Percentiles rank a stretch among this genome's conserved stretches.
These are phyloP conservation scores for Drosophila nannoptera DNA, from an alignment of 1,140 invertebrate species.

Conservation along the genomic window DNA sequence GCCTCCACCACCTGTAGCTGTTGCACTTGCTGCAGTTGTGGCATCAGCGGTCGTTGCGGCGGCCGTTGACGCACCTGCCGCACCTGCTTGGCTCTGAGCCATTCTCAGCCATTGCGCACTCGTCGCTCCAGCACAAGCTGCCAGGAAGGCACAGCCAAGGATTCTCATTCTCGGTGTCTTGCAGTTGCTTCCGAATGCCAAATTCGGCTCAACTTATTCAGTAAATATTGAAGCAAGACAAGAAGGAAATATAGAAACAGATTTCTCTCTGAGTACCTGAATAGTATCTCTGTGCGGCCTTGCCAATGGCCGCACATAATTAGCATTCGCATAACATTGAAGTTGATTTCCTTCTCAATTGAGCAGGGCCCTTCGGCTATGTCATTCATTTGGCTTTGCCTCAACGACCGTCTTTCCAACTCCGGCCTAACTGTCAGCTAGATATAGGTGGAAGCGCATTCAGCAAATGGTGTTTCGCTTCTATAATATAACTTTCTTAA, in stretches of 20 bases:
- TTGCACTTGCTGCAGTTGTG: not conserved
- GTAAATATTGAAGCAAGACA: not conserved
- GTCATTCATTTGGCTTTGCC: too few species aligned
- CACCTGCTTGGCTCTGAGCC: not conserved
- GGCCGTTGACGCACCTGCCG: not conserved
- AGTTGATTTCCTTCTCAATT: too few species aligned
- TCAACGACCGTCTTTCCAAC: too few species aligned
- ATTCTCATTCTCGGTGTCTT: constrained; percentile 4
- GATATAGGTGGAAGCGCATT: too few species aligned
- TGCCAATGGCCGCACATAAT: too few species aligned
- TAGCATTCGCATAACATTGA: too few species aligned
- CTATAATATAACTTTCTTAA: too few species aligned
- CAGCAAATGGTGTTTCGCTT: too few species aligned
- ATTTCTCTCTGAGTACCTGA: not conserved
- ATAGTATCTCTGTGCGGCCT: too few species aligned
- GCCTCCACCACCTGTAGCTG: not conserved
- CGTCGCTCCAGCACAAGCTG: not conserved
- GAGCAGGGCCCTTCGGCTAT: too few species aligned
- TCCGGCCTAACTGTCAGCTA: too few species aligned
- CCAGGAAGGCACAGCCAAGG: not conserved
- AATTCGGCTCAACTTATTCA: not conserved
- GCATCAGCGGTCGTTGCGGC: not conserved
- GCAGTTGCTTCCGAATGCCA: not conserved
- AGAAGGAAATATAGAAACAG: not conserved
- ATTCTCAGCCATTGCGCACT: not conserved